Evolutionary conservation across 2,888 invertebrate species (phyloP).

Genomic region (Cosmopolites sordidus): DNA sequence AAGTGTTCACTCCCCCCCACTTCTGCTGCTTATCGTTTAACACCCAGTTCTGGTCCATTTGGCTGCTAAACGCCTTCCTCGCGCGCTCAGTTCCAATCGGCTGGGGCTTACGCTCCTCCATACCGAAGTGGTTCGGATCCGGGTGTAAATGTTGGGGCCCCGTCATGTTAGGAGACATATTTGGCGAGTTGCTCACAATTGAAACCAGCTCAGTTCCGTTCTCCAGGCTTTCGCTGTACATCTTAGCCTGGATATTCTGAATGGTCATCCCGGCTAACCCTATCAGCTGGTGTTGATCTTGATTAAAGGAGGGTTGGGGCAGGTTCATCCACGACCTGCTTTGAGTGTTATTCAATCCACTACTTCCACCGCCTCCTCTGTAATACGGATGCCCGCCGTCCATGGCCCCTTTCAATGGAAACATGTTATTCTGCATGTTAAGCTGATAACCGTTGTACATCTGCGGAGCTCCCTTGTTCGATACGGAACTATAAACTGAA

Average conservation of each 20-base stretch:
- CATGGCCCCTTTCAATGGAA: conserved; percentile 28
- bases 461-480: conserved; percentile 33
- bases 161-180: conserved; percentile 46
- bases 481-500: conserved; percentile 40
- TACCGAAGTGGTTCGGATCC: conserved; percentile 36
- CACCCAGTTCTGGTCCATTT: conserved; percentile 29
- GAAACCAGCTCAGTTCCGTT: conserved; percentile 46
- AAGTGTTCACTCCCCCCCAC: conserved; percentile 18
- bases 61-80: conserved; percentile 54
- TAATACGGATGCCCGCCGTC: conserved; percentile 12
- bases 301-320: conserved; percentile 38
- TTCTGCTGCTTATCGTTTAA: conserved; percentile 27
- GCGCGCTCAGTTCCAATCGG: conserved; percentile 83
- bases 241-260: conserved; percentile 40
- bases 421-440: conserved; percentile 34
- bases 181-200: conserved; percentile 51
- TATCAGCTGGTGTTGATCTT: conserved; percentile 42
- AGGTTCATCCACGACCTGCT: conserved; percentile 41
- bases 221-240: conserved; percentile 41
- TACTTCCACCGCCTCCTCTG: conserved; percentile 8
- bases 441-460: conserved; percentile 36
- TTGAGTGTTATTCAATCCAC: conserved; percentile 20
- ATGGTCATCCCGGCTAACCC: conserved; percentile 47
- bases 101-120: conserved; percentile 53
- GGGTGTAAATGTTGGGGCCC: conserved; percentile 23